A percentile compares a stretch with the other conserved stretches of the same genome.
Evolutionary conservation across 2,797 vertebrate species (phyloP).

Genomic region (Pogonophryne albipinna): DNA sequence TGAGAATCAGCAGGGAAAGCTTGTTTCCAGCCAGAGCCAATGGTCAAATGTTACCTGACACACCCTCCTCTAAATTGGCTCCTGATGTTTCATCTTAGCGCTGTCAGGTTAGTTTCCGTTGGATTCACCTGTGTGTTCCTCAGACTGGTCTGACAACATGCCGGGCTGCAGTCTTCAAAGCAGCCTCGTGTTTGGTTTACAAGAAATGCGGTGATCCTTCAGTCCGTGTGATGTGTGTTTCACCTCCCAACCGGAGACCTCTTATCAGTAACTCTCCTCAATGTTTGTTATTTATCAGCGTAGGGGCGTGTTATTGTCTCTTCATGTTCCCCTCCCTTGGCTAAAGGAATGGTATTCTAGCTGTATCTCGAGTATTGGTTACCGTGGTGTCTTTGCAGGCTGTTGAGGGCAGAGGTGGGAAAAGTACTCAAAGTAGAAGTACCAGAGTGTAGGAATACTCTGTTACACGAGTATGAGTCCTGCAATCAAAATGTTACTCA

Average conservation of each 20-base stretch:
- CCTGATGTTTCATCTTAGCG: slow-evolving; percentile 2
- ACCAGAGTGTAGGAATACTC: no score
- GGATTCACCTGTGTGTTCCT: slow-evolving; percentile 52
- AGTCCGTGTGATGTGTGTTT: slow-evolving; percentile 37
- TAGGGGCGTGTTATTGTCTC: slow-evolving; percentile 28
- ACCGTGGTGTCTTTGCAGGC: slow-evolving; percentile 45
- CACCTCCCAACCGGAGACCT: slow-evolving; percentile 27
- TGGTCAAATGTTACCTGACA: neutral
- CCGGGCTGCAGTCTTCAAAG: slow-evolving; percentile 44
- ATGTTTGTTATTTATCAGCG: slow-evolving; percentile 38
- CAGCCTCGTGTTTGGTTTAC: slow-evolving; percentile 36
- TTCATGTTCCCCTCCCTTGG: slow-evolving; percentile 39
- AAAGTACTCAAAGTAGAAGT: no score
- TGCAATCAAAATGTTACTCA: no score
- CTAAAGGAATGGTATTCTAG: slow-evolving; percentile 48
- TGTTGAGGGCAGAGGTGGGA: slow-evolving; percentile 27
- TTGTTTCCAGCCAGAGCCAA: neutral
- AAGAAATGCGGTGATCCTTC: slow-evolving; percentile 33
- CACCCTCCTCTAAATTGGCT: neutral
- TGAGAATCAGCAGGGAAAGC: neutral
- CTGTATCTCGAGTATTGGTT: slow-evolving; percentile 55
- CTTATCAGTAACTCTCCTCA: slow-evolving; percentile 41
- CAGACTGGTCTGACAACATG: slow-evolving; percentile 62
- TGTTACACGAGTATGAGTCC: no score
- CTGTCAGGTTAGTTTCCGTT: slow-evolving; percentile 38